These are phyloP conservation scores for Pachyseris speciosa DNA, from an alignment of 64 coral and sea anemone genomes.

Conservation along the genomic window DNA sequence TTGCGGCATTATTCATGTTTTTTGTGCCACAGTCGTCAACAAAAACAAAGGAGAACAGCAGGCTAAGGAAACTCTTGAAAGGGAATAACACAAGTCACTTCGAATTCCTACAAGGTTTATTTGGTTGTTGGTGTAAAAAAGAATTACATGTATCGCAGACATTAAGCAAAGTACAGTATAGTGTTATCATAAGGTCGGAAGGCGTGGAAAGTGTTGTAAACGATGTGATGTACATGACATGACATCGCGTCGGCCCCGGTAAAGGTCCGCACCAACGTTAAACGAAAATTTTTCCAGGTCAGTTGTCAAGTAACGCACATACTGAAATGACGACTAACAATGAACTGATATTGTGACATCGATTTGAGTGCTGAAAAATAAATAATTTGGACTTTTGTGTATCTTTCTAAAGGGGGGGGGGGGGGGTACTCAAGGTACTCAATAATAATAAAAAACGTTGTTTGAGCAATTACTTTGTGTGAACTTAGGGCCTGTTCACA, in stretches of 20 bases:
- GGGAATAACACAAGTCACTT: background rate
- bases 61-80: background rate
- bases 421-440: no score
- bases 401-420: no score
- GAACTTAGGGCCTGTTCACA: no score
- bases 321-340: no score
- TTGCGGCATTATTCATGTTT: slow-evolving; percentile 74
- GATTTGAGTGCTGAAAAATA: no score
- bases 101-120: background rate
- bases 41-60: background rate
- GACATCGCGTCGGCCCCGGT: background rate
- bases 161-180: slow-evolving; percentile 26
- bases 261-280: background rate
- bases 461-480: no score
- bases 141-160: background rate
- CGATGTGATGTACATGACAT: background rate
- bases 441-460: no score
- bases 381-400: no score
- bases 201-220: background rate
- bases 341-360: no score
- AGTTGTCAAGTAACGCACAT: background rate
- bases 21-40: slow-evolving; percentile 60
- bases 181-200: background rate
- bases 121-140: background rate
- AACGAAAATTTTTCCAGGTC: background rate